Conservation (phyloP, 2,888 invertebrate species). For the Agriopis marginaria region DNA sequence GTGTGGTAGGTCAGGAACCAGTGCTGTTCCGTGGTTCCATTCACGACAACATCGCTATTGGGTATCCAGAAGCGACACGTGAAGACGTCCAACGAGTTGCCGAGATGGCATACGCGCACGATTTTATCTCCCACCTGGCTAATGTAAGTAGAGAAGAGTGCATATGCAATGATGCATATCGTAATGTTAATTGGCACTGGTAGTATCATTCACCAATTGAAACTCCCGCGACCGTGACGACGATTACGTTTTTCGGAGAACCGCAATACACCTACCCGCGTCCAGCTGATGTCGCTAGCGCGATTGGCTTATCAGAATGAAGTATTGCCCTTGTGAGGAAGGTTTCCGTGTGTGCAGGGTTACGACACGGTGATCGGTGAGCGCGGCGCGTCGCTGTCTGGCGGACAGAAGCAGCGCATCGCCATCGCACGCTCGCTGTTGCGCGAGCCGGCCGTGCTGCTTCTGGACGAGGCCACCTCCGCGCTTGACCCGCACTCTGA, state of each 20-base stretch:
- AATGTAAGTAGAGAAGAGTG: slow-evolving; percentile 78
- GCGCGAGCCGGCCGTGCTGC: slow-evolving; percentile 90
- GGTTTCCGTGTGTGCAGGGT: slow-evolving; percentile 75
- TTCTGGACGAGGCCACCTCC: slow-evolving; percentile 94
- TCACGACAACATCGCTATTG: slow-evolving; percentile 89
- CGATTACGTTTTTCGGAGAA: too few relatives aligned
- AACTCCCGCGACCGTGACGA: too few relatives aligned
- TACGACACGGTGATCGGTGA: slow-evolving; percentile 94
- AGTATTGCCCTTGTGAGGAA: neutral
- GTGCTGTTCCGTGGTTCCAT: slow-evolving; percentile 94
- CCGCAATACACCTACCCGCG: too few relatives aligned
- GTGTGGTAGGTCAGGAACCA: slow-evolving; percentile 96
- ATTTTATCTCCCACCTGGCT: slow-evolving; percentile 90
- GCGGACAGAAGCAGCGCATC: slow-evolving; percentile 94
- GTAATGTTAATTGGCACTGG: too few relatives aligned
- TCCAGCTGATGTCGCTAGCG: too few relatives aligned
- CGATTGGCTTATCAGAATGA: neutral
- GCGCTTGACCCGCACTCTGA: slow-evolving; percentile 94
- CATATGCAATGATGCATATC: neutral
- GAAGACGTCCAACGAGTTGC: slow-evolving; percentile 91
- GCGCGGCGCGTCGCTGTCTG: slow-evolving; percentile 92
- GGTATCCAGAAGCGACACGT: slow-evolving; percentile 88
- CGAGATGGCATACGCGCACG: slow-evolving; percentile 91
- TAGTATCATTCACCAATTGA: too few relatives aligned
- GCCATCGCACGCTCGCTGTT: slow-evolving; percentile 94